Conservation (phyloP, 2,797 vertebrate genomes). For the Acridotheres tristis region DNA sequence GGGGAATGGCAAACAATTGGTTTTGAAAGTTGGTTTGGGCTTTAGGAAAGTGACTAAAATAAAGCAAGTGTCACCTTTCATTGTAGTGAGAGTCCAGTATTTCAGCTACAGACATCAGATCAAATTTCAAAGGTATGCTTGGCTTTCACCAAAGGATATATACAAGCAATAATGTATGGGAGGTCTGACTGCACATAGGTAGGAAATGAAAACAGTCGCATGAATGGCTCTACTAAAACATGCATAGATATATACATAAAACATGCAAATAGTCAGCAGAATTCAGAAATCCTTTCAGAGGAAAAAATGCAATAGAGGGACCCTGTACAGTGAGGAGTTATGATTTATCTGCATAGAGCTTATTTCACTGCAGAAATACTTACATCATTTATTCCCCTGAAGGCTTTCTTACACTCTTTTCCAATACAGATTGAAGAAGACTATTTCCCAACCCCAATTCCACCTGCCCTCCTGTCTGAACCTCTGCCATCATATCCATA, state of each 20-base stretch:
- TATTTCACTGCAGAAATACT: neutral
- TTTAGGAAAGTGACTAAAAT: neutral
- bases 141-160: neutral
- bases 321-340: neutral
- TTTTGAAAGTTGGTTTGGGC: neutral
- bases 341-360: neutral
- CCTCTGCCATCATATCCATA: neutral
- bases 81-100: neutral
- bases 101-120: neutral
- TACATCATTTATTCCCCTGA: neutral
- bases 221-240: neutral
- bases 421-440: neutral
- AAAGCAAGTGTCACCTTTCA: neutral
- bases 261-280: neutral
- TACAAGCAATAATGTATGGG: neutral
- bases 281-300: neutral
- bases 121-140: neutral
- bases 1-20: neutral
- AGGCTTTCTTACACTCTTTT: neutral
- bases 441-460: accelerated
- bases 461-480: neutral
- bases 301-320: neutral
- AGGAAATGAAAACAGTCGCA: neutral
- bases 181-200: neutral
- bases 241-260: neutral